phyloP scores from a whole-genome alignment of 2,888 invertebrate species.

The Oegoconia quadripuncta region DNA sequence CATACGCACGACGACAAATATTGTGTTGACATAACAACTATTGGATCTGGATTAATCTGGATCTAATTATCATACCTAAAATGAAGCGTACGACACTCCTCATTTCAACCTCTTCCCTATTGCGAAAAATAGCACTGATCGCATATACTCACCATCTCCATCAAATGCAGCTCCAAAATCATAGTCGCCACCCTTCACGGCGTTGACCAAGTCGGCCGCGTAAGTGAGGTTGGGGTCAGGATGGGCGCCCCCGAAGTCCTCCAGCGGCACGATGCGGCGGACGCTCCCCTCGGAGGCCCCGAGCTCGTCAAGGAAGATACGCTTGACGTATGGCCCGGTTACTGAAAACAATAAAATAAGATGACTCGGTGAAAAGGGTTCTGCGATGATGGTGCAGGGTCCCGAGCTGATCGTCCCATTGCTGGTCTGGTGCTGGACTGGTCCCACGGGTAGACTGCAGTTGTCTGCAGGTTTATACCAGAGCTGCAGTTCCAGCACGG shows the following conservation, averaged over 20 bases:
- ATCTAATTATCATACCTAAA: neutral
- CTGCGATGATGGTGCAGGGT: too few species aligned
- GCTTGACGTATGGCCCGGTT: conserved; percentile 96
- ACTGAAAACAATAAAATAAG: conserved; percentile 78
- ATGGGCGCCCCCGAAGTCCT: conserved; percentile 97
- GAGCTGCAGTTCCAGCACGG: too few species aligned
- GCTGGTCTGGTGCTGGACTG: too few species aligned
- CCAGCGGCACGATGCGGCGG: conserved; percentile 88
- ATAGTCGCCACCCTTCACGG: conserved; percentile 79
- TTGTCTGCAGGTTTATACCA: too few species aligned
- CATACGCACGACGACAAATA: too few species aligned
- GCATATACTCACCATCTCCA: conserved; percentile 89
- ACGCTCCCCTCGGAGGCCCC: conserved; percentile 85
- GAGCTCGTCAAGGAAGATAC: conserved; percentile 92
- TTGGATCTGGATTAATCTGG: neutral
- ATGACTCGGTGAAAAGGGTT: too few species aligned
- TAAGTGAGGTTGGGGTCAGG: conserved; percentile 99
- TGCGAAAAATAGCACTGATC: too few species aligned
- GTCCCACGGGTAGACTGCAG: too few species aligned
- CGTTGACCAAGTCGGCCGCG: conserved; percentile 87
- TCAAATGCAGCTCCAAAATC: conserved; percentile 97
- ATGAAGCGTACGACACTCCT: neutral
- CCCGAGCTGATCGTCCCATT: too few species aligned
- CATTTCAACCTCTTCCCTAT: too few species aligned
- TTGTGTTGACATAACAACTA: too few species aligned